Evolutionary conservation across 2,888 invertebrate genomes (phyloP), one percentile per base, ranked within the genome.

Genomic region (Calameuta idolon): DNA sequence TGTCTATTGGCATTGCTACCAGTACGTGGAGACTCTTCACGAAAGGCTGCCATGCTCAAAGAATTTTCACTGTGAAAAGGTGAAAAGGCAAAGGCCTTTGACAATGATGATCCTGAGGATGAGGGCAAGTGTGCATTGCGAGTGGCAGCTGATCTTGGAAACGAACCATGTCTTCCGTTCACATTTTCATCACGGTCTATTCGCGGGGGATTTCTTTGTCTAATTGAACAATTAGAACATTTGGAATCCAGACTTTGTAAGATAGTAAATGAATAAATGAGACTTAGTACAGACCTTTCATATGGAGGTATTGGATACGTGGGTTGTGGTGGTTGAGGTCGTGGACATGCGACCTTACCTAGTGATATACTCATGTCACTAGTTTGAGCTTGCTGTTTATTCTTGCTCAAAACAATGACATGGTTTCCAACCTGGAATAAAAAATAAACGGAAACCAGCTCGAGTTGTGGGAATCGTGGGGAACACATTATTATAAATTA

Each of bases 371-470:
- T 90, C 89, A 88, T 88, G 78, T 89, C 90, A 77, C 83, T 88
- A 1, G 87, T 81, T 77, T 89, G 88, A 35, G 83, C 84, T 69
- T 86, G 87, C 75, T 84, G 83, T 79, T 89, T 89, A 87, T 94
- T 93, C 87, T 94, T 93, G 85, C 95, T 95, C 83, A 97, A 93
- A 83, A 96, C 95, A 68, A 97, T 95, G 82, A 97, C 93, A 91
- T 95, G 95, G 86, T 96, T 94, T 78, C 95, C 96, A 85, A 96
- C 93, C 92, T 94, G 34, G 55, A 12, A 75, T 79, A 55, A 74
- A 30, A 79, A 76, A 79, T 11, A 11, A 55, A 9, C 9, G 55
- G 3, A 55, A 23, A 55, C 9, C 55, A 55, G 23, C 23, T 55
- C 0, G 3, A 5, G 9, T 55, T 1, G 5, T 23, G 15, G 23